These are phyloP conservation scores for Bombus haemorrhoidalis DNA, from an alignment of 1,140 invertebrate genomes.

Conservation along the genomic window DNA sequence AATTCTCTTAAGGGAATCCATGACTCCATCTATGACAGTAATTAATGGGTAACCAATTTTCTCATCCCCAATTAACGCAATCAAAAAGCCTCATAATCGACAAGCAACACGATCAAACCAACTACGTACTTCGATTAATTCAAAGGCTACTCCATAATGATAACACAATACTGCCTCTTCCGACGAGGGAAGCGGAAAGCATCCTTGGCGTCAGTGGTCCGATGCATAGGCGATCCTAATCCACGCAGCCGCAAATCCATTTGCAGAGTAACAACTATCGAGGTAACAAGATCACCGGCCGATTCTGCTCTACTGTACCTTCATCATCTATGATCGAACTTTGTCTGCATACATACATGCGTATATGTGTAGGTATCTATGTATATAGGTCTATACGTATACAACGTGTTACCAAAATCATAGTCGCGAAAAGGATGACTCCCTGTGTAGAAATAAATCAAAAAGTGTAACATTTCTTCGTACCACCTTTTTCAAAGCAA, in stretches of 20 bases:
- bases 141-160: not conserved
- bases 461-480: too few relatives aligned
- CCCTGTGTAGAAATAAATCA: too few relatives aligned
- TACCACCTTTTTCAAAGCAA: too few relatives aligned
- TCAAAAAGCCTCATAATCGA: too few relatives aligned
- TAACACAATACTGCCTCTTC: not conserved
- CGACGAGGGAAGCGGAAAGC: not conserved
- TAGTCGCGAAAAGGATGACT: too few relatives aligned
- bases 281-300: constrained; percentile 75
- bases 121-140: not conserved
- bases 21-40: too few relatives aligned
- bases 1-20: too few relatives aligned
- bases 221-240: constrained; percentile 62
- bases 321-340: constrained; percentile 19
- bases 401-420: too few relatives aligned
- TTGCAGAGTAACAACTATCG: constrained; percentile 73
- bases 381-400: too few relatives aligned
- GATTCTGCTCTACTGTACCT: constrained; percentile 63
- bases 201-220: not conserved
- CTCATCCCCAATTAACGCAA: too few relatives aligned
- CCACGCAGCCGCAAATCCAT: constrained; percentile 75
- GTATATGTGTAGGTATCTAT: not conserved
- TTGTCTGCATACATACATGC: not conserved
- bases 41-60: too few relatives aligned
- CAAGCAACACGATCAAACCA: not conserved